Evolutionary conservation across 53 echinoderm and acorn worm species (phyloP), one percentile per base, ranked within the genome.

Genomic region (Mesocentrotus franciscanus): DNA sequence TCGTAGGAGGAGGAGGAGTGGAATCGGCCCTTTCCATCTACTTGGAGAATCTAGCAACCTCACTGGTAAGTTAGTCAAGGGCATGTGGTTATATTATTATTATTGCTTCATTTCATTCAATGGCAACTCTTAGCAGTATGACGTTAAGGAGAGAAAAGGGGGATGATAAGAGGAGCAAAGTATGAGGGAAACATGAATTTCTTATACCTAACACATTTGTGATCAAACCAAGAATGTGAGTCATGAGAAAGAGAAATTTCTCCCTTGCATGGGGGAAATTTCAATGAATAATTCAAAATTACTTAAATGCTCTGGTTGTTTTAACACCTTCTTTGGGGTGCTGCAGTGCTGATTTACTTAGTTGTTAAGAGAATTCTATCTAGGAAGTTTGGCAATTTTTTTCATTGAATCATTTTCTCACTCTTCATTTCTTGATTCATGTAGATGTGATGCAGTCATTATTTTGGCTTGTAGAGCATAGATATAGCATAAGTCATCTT

Each of bases 11-110:
- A 20, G 99, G 99, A 14, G 96, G 97, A 20, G 99, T 99, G 27
- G 99, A 99, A 91, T 98, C 99, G 1, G 99, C 99, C 1, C 95
- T 99, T 57, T 99, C 99, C 62, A 99, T 99, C 92, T 99, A 99
- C 93, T 78, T 99, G 87, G 99, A 99, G 95, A 99, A 99, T 90
- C 96, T 99, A 17, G 99, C 99, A 34, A 99, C 99, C 29, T 99
- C 99, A 79, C 92, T 99, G 96, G 99, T 99, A 89, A 97, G 97
- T 96, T 75, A 89, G 27, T 57, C 39, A 49, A 18, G 22, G 8
- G 76, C 29, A 11, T 1, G 3, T 12, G 14, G 14, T 27, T 12
- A 75, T 75, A 9, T 26, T 68, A 22, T n/a, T n/a, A n/a, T 24
- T 4, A 5, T 26, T 68, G 8, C 68, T 68, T 5, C 24, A 22